Evolutionary conservation across 2,797 vertebrate genomes (phyloP), one percentile per base, ranked within the genome.

Genomic region (Eremophila alpestris): DNA sequence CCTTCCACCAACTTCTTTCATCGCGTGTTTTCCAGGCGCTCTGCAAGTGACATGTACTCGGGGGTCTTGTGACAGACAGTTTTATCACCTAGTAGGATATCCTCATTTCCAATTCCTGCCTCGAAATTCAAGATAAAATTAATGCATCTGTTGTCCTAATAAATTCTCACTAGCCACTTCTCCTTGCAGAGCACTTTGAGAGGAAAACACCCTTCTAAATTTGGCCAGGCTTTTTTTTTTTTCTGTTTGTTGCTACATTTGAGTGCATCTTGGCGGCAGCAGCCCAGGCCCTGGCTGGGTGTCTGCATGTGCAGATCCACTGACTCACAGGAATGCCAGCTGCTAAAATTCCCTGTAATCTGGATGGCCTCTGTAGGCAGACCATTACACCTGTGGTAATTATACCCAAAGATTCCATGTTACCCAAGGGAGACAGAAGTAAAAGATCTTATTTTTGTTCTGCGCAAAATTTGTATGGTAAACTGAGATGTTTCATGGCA

Each of bases 21-120:
- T 93, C 75, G 92, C 38, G 24, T 40, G 67, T 94, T 96, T 93
- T 95, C 96, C 90, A 87, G 51, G 77, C 79, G 3, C 97, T 96
- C 88, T 87, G 94, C 95, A 93, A 95, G 91, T 96, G 97, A 95
- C 97, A 96, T 97, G 90, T 68, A 93, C 89, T 96, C 73, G 84
- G 89, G 95, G 95, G 79, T 97, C 96, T 97, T 97, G 80, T 97
- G 97, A 97, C 97, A 97, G 96, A 97, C 96, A 87, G 93, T 97
- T 98, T 97, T 97, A 96, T 97, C 96, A 95, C 97, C 97, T 97
- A 96, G 97, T 97, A 95, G 95, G 96, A 96, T 95, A 96, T 86
- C 94, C 91, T 97, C 93, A 94, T 97, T 97, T 97, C 95, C 93
- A 97, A 89, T 93, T 96, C 95, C 78, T 96, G 95, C 93, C 97